These are phyloP conservation scores for Tuta absoluta DNA, from an alignment of 2,888 invertebrate genomes.

Conservation along the genomic window DNA sequence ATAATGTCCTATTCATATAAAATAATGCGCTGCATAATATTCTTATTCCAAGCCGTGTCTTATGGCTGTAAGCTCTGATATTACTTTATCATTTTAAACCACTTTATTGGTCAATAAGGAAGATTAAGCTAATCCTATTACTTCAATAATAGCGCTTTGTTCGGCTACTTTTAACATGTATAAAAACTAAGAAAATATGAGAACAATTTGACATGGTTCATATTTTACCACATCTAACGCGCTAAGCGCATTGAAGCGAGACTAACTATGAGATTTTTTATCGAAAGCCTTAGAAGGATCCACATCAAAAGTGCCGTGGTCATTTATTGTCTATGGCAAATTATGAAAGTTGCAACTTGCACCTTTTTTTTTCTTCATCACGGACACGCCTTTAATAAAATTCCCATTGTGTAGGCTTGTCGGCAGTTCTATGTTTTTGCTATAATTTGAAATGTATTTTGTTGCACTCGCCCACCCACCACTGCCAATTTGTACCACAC, in stretches of 20 bases:
- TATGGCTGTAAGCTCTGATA: slow-evolving; percentile 22
- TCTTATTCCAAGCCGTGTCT: slow-evolving; percentile 22
- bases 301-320: slow-evolving; percentile 32
- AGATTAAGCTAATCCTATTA: slow-evolving; percentile 25
- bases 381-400: slow-evolving; percentile 21
- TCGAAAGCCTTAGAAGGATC: slow-evolving; percentile 13
- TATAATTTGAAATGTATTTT: slow-evolving; percentile 14
- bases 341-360: slow-evolving; percentile 33
- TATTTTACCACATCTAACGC: slow-evolving; percentile 26
- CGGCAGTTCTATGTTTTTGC: slow-evolving; percentile 23
- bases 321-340: slow-evolving; percentile 17
- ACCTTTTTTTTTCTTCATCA: neutral
- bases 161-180: slow-evolving; percentile 14
- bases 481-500: slow-evolving; percentile 1
- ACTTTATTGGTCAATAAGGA: slow-evolving; percentile 15
- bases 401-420: slow-evolving; percentile 21
- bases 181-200: neutral
- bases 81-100: slow-evolving; percentile 23
- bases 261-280: slow-evolving; percentile 24
- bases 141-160: slow-evolving; percentile 20
- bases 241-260: slow-evolving; percentile 20
- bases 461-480: slow-evolving; percentile 20
- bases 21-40: slow-evolving; percentile 25
- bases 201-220: slow-evolving; percentile 27
- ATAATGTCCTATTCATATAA: slow-evolving; percentile 26